A percentile compares a stretch with the other conserved stretches of the same genome.
These are phyloP conservation scores for Stenotaenia linearis DNA, from an alignment of 2,888 invertebrate genomes.

Conservation along the genomic window DNA sequence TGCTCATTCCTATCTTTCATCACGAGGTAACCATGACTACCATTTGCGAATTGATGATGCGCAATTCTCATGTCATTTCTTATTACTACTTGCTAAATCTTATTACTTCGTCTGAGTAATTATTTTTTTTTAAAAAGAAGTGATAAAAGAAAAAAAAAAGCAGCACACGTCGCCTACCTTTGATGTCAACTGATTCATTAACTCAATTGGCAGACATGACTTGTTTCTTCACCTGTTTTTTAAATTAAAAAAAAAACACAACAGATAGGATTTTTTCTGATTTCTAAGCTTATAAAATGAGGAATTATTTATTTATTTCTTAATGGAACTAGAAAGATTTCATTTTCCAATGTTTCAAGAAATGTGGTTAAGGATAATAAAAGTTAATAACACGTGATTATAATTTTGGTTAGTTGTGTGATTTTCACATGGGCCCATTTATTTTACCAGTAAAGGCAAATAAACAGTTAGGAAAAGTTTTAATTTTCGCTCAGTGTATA, in stretches of 20 bases:
- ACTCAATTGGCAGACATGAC: not conserved
- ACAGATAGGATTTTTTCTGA: not conserved
- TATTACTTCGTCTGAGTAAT: not conserved
- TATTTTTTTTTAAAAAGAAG: not conserved
- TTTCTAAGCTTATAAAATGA: no score
- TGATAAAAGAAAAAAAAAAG: not conserved
- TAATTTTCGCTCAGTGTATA: not conserved
- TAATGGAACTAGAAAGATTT: no score
- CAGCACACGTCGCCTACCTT: constrained; percentile 1
- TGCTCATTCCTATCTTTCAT: constrained; percentile 1
- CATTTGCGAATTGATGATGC: not conserved
- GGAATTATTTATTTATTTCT: no score
- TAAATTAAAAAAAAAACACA: not conserved
- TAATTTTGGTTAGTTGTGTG: no score
- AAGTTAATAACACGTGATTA: no score
- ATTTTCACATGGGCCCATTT: no score
- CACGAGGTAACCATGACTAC: not conserved
- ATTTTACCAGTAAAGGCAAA: not conserved
- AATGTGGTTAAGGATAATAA: no score
- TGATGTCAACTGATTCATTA: constrained; percentile 10
- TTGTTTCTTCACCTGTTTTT: not conserved
- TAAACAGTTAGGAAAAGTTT: not conserved
- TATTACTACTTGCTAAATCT: constrained; percentile 18
- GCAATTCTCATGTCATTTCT: not conserved
- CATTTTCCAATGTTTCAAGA: no score